Conservation (phyloP, 1,140 invertebrate genomes). For the Drosophila sp. region DNA sequence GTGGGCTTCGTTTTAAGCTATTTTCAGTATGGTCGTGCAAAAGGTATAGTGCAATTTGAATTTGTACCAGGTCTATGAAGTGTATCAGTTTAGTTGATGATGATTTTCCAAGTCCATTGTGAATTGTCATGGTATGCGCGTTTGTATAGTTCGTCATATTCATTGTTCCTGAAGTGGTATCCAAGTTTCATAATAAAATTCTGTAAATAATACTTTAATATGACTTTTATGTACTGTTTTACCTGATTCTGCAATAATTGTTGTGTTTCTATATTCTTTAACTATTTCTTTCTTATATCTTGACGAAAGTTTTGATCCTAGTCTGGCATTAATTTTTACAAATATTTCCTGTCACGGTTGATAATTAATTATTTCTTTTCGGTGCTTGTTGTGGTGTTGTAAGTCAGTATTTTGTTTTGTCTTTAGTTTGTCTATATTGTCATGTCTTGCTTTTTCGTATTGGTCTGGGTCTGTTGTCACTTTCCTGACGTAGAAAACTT, state of each 20-base stretch:
- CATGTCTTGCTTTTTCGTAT: constrained; percentile 32
- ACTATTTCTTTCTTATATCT: constrained; percentile 8
- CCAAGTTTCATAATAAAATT: too few species aligned
- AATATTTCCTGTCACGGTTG: constrained; percentile 22
- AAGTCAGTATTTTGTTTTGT: constrained; percentile 10
- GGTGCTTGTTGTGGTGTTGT: constrained; percentile 25
- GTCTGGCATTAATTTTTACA: constrained; percentile 34
- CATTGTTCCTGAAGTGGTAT: too few species aligned
- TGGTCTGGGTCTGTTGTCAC: too few species aligned
- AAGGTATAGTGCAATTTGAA: too few species aligned
- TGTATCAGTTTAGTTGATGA: too few species aligned
- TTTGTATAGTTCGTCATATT: too few species aligned
- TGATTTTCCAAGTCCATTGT: too few species aligned
- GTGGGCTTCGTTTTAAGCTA: too few species aligned
- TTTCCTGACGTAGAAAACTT: constrained; percentile 44
- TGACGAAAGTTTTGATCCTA: constrained; percentile 9
- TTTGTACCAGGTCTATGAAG: too few species aligned
- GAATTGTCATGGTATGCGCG: too few species aligned
- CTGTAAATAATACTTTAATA: too few species aligned
- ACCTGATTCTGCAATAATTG: background rate
- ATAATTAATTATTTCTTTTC: constrained; percentile 19
- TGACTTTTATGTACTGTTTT: background rate
- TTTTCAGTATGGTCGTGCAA: too few species aligned
- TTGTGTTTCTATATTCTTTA: constrained; percentile 5
- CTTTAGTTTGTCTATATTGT: constrained; percentile 37